A percentile compares a stretch with the other conserved stretches of the same genome.
Conservation (phyloP, 2,888 invertebrate genomes). For the Microchrysa polita region DNA sequence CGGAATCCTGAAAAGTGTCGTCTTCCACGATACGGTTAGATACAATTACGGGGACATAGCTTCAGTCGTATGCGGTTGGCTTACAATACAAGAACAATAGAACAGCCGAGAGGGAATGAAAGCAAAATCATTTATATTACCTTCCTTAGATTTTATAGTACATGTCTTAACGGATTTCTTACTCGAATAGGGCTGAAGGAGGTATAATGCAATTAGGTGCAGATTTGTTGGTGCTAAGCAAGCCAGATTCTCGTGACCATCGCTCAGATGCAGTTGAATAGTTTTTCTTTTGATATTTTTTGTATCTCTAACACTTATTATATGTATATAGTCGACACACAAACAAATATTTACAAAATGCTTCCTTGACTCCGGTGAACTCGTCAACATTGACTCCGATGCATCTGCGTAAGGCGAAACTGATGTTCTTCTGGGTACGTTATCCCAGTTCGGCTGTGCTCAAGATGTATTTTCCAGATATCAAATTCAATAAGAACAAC, state of each 20-base stretch:
- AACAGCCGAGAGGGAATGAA: slow-evolving; percentile 7
- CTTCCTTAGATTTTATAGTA: neutral
- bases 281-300: slow-evolving; percentile 10
- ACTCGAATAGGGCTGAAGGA: neutral
- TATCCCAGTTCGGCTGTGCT: slow-evolving; percentile 99
- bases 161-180: neutral
- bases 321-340: slow-evolving; percentile 42
- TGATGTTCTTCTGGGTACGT: slow-evolving; percentile 99
- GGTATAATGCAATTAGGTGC: slow-evolving; percentile 23
- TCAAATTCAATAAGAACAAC: slow-evolving; percentile 99
- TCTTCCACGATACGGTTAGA: too few relatives aligned
- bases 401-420: slow-evolving; percentile 99
- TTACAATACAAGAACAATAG: too few relatives aligned
- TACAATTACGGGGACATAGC: too few relatives aligned
- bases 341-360: slow-evolving; percentile 31
- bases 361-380: slow-evolving; percentile 88
- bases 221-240: neutral
- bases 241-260: too few relatives aligned
- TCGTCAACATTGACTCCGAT: slow-evolving; percentile 98
- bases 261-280: neutral
- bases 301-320: too few relatives aligned
- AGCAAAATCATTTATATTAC: neutral
- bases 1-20: slow-evolving; percentile 50
- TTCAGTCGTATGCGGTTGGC: too few relatives aligned
- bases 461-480: slow-evolving; percentile 99